Conservation (phyloP, 1,140 invertebrate species). For the Lordiphosa stackelbergi region DNA sequence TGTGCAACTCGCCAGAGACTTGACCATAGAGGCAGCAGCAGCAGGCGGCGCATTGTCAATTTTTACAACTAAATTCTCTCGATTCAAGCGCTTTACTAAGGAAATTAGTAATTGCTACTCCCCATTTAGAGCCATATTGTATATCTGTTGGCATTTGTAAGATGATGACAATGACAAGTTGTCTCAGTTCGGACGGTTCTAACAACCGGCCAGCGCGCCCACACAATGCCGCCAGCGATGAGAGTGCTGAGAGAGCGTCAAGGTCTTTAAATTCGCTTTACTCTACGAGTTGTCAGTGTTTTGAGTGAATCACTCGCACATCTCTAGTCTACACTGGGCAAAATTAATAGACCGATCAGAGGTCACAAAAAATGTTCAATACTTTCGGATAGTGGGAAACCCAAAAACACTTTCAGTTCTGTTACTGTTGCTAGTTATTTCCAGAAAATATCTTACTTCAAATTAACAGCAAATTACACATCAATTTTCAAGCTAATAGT, state of each 20-base stretch:
- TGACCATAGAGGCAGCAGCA: conserved; percentile 6
- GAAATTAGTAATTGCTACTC: conserved; percentile 74
- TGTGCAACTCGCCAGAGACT: conserved; percentile 9
- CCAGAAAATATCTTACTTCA: no score
- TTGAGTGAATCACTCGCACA: conserved; percentile 18
- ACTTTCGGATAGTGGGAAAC: no score
- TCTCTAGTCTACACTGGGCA: no score
- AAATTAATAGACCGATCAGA: no score
- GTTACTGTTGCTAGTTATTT: no score
- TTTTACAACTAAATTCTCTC: conserved; percentile 72
- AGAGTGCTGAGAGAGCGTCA: not conserved
- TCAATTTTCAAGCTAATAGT: no score
- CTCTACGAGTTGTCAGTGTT: not conserved
- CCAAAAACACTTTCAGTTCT: no score
- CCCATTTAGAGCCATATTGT: conserved; percentile 61
- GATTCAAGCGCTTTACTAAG: conserved; percentile 64
- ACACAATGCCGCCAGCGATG: conserved; percentile 11
- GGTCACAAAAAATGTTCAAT: no score
- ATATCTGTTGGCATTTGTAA: conserved; percentile 14
- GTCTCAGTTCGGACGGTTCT: conserved; percentile 8
- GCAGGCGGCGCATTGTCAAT: conserved; percentile 37
- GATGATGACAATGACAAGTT: conserved; percentile 45
- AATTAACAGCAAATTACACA: no score
- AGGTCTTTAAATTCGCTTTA: not conserved
- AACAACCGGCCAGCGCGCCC: conserved; percentile 29